phyloP scores from a whole-genome alignment of 2,797 vertebrate species.

The Hypotaenidia philippensis region DNA sequence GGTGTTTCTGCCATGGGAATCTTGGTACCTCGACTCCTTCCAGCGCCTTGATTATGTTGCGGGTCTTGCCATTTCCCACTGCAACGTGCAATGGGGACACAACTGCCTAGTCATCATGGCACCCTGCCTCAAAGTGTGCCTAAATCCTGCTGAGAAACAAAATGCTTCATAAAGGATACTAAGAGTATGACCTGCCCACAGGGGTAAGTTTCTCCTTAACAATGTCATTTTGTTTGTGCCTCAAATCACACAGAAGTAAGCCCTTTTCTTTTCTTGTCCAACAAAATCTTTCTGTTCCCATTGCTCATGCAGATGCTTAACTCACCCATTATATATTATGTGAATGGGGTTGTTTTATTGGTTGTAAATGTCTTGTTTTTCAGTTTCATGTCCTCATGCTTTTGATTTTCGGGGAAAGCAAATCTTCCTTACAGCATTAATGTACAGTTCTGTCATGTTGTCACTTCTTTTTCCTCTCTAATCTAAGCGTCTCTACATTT shows the following conservation, averaged over 20 bases:
- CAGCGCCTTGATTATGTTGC: background rate
- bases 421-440: background rate
- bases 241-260: background rate
- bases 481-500: background rate
- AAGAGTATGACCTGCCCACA: background rate
- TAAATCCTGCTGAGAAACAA: background rate
- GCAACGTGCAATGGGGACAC: background rate
- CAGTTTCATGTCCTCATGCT: background rate
- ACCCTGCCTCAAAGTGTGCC: background rate
- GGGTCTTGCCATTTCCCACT: background rate
- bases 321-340: background rate
- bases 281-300: background rate
- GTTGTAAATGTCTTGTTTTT: constrained; percentile 6
- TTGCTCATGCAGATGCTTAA: background rate
- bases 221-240: background rate
- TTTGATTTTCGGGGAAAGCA: background rate
- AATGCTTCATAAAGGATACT: background rate
- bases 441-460: background rate
- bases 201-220: background rate
- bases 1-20: background rate
- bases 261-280: background rate
- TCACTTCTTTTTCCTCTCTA: background rate
- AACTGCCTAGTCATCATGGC: background rate
- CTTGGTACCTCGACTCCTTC: background rate
- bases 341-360: background rate